Percentiles rank a stretch among this genome's conserved stretches.
phyloP scores from a whole-genome alignment of 2,888 invertebrate species.

The Hyppa rectilinea region DNA sequence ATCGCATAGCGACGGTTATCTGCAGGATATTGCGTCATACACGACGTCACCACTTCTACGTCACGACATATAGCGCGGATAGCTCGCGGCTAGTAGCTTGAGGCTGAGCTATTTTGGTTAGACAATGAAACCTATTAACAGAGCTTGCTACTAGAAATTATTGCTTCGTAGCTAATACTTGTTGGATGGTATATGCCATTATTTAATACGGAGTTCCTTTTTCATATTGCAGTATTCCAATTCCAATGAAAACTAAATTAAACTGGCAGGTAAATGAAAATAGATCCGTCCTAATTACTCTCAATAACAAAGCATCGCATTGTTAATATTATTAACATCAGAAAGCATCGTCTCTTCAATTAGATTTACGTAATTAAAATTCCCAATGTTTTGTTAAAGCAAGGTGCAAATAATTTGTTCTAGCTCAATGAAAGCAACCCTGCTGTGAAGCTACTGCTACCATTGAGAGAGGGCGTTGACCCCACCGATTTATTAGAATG shows the following conservation, averaged over 20 bases:
- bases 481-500: conserved; percentile 10
- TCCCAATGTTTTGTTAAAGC: conserved; percentile 9
- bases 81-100: not conserved
- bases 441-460: conserved; percentile 1
- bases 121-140: not conserved
- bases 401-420: conserved; percentile 21
- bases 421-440: conserved; percentile 14
- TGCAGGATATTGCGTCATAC: conserved; percentile 53
- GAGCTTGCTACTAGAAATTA: not conserved
- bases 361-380: conserved; percentile 16
- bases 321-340: conserved; percentile 1
- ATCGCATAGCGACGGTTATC: conserved; percentile 41
- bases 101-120: conserved; percentile 27
- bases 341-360: conserved; percentile 3
- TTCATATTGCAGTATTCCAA: not conserved
- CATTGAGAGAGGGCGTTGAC: conserved; percentile 14
- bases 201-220: not conserved
- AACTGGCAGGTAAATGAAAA: not conserved
- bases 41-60: conserved; percentile 36
- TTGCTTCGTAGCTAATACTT: not conserved
- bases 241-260: not conserved
- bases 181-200: not conserved
- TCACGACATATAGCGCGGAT: conserved; percentile 21
- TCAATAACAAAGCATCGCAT: not conserved
- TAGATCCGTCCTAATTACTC: not conserved